phyloP scores from a whole-genome alignment of 2,888 invertebrate species.

The Pteria penguin region DNA sequence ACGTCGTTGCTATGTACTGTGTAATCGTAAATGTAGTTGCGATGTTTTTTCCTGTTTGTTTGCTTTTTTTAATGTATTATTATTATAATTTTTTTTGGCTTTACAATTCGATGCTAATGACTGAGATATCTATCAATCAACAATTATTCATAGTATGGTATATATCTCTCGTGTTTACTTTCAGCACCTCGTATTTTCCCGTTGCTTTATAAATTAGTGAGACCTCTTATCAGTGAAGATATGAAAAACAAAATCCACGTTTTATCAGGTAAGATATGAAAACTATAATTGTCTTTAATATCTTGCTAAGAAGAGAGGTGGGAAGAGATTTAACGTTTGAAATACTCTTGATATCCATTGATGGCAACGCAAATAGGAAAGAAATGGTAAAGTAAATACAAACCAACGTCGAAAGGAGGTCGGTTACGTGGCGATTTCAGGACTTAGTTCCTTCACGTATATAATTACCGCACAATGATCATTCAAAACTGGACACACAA shows the following conservation, averaged over 20 bases:
- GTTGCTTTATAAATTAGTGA: constrained; percentile 90
- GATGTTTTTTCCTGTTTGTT: background rate
- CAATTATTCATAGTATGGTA: background rate
- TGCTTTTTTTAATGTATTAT: background rate
- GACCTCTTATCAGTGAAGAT: constrained; percentile 93
- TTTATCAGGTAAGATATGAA: constrained; percentile 86
- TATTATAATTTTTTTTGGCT: background rate
- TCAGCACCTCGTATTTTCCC: constrained; percentile 93
- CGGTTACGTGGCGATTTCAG: too few relatives aligned
- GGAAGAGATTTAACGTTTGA: too few relatives aligned
- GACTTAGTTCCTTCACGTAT: too few relatives aligned
- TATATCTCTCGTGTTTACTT: constrained; percentile 64
- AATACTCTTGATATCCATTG: background rate
- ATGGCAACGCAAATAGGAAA: too few relatives aligned
- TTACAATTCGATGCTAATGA: too few relatives aligned
- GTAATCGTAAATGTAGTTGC: too few relatives aligned
- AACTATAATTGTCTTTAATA: too few relatives aligned
- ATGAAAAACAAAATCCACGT: constrained; percentile 94
- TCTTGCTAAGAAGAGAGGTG: too few relatives aligned
- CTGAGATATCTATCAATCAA: too few relatives aligned
- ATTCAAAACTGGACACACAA: too few relatives aligned
- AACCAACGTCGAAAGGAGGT: background rate
- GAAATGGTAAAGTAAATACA: background rate
- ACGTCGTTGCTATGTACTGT: too few relatives aligned
- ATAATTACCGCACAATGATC: too few relatives aligned